Percentiles rank a stretch among this genome's conserved stretches.
phyloP scores from a whole-genome alignment of 2,113 vertebrate species.

The Brienomyrus longianalis region DNA sequence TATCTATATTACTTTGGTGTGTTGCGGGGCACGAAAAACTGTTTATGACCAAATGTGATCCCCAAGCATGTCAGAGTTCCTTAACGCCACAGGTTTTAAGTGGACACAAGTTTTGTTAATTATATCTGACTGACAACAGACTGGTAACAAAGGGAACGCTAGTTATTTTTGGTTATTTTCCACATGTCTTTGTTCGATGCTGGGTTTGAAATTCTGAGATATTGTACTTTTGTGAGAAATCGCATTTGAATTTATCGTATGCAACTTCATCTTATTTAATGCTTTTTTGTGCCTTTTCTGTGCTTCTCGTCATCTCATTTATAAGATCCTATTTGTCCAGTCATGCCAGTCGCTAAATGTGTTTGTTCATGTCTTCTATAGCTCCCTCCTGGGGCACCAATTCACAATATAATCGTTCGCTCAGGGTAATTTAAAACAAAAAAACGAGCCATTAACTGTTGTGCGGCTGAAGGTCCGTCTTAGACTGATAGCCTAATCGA shows the following conservation, averaged over 20 bases:
- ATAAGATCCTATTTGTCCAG: background rate
- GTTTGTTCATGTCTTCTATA: background rate
- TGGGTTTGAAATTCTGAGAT: slow-evolving; percentile 3
- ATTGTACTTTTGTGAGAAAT: background rate
- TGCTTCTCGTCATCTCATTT: slow-evolving; percentile 1
- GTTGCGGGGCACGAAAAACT: background rate
- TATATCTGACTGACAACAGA: background rate
- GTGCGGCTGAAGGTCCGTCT: background rate
- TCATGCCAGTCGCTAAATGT: background rate
- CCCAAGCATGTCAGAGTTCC: background rate
- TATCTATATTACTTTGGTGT: background rate
- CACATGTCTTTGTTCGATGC: background rate
- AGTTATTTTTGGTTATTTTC: background rate
- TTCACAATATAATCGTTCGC: background rate
- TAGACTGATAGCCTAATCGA: too few relatives aligned
- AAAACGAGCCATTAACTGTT: slow-evolving; percentile 8
- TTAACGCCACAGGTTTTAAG: background rate
- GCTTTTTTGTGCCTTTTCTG: background rate
- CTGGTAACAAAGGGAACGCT: background rate
- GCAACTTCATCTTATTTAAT: background rate
- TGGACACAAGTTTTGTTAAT: background rate
- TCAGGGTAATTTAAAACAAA: background rate
- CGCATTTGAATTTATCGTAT: background rate
- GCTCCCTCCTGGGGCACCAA: background rate
- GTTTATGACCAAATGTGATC: background rate